Base-by-base conservation (phyloP, 35 echinoderm and acorn worm genomes). In the Chiridota heheva region DNA sequence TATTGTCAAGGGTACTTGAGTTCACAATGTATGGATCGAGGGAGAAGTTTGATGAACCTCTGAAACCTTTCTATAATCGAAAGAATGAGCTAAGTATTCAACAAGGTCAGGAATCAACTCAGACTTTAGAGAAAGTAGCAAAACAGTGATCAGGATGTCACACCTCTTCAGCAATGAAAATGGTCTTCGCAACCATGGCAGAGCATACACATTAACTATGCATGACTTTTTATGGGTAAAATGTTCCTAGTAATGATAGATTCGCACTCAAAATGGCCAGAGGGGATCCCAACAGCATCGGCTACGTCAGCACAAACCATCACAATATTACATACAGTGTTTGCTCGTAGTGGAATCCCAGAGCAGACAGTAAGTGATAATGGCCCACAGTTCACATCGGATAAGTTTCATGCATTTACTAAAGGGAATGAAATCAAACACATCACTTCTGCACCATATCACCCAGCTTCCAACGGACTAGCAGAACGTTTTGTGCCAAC, bases 381-480 rank as follows among this genome's bases (percentile, higher is more conserved):
- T n/a, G n/a, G n/a, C n/a, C 75, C 77, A 51, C 65, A 28, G 28
- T 84, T 82, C 47, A 82, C 63, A 72, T 20, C 40, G 41, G 13
- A 1, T 41, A n/a, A n/a, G 27, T 12, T 77, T 77, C 46, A n/a
- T 25, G 8, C 15, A 67, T 62, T 69, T 64, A 37, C 26, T 38
- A 35, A 29, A 2, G 22, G 27, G 46, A 80, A 58, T 80, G 68
- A n/a, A 36, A 71, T 29, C 26, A 57, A 16, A 20, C 78, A 82
- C 35, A 5, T 82, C 0, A 46, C 40, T 43, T 66, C 78, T 2
- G 12, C 78, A 25, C 78, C 62, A 12, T 70, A 70, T 42, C 61
- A 82, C 60, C 78, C 60, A 2, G 60, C 91, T 13, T 78, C 80
- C 2, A 89, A 79, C 44, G 85, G 90, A 27, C 57, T 81, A 1